Percentiles rank a stretch among this genome's conserved stretches.
Conservation (phyloP, 1,140 invertebrate species). For the Bombus pyrosoma region DNA sequence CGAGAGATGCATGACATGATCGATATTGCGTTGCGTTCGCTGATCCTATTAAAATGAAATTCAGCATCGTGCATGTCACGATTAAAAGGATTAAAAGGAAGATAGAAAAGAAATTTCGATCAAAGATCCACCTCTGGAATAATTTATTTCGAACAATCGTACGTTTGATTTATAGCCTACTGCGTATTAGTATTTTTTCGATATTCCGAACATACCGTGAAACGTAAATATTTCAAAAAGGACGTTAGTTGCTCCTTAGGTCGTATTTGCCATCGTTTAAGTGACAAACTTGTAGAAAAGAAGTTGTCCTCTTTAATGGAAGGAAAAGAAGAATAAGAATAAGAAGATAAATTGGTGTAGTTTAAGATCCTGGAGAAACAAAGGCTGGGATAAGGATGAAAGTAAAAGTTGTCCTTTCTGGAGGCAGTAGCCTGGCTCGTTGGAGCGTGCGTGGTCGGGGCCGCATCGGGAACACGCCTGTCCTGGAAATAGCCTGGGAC, state of each 20-base stretch:
- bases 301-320: not conserved
- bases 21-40: too few relatives aligned
- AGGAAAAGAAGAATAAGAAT: too few relatives aligned
- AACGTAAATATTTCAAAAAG: too few relatives aligned
- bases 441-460: too few relatives aligned
- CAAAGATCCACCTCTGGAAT: not conserved
- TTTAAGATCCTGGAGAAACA: not conserved
- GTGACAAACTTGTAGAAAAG: not conserved
- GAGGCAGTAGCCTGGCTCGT: not conserved
- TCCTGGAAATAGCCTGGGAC: slow-evolving; percentile 28
- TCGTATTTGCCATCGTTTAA: not conserved
- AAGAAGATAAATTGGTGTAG: not conserved
- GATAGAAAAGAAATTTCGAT: not conserved
- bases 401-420: slow-evolving; percentile 30
- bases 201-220: not conserved
- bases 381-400: not conserved
- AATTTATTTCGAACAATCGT: too few relatives aligned
- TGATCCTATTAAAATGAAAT: not conserved
- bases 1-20: too few relatives aligned
- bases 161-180: too few relatives aligned
- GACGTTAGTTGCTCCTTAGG: too few relatives aligned
- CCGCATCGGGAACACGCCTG: not conserved
- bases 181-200: not conserved
- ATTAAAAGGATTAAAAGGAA: too few relatives aligned
- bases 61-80: not conserved